Base-by-base conservation (phyloP, 2,888 invertebrate genomes). In the Aporophyla lueneburgensis region DNA sequence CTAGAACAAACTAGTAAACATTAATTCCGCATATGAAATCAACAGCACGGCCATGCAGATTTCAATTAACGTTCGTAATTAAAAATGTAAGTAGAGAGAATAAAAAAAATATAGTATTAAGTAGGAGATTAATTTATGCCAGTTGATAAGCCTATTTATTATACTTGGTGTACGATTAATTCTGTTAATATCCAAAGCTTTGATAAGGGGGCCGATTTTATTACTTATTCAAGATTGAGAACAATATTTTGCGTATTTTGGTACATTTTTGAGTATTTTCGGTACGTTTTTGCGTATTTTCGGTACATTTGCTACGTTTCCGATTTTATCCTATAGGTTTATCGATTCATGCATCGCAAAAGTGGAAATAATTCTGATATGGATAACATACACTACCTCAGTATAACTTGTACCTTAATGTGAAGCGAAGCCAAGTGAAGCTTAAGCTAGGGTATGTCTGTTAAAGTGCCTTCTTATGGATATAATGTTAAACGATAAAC, bases 61-160 rank as follows among this genome's bases (percentile, higher is more conserved):
- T 96, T 95, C 95, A 95, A 96, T 96, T 96, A 96, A 95, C 94
- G 92, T 92, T 90, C 91, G 92, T 95, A 96, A 96, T 96, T 96
- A 96, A 96, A 88, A 95, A 94, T 91, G 90, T 92, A 89, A 89
- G 89, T 91, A 93, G 92, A 91, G 91, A 90, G 86, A 89, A 92
- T 94, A 92, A 92, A 92, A 92, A 92, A 92, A 94, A 92, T 93
- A 93, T 92, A 91, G 93, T 94, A 93, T 94, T 95, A 94, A 92
- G 90, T 90, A 89, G 89, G 86, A 93, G 94, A 95, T 95, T 95
- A 95, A 95, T 95, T 95, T 95, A 94, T 94, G 93, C 93, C 90
- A 88, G 82, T 88, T 93, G 96, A 96, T 96, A 95, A 95, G 91
- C 91, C 87, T 93, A 94, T 95, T 95, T 95, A 95, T 93, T 94